Evolutionary conservation across 2,888 invertebrate species (phyloP), one percentile per base, ranked within the genome.

Genomic region (Drosophila paramelanica): DNA sequence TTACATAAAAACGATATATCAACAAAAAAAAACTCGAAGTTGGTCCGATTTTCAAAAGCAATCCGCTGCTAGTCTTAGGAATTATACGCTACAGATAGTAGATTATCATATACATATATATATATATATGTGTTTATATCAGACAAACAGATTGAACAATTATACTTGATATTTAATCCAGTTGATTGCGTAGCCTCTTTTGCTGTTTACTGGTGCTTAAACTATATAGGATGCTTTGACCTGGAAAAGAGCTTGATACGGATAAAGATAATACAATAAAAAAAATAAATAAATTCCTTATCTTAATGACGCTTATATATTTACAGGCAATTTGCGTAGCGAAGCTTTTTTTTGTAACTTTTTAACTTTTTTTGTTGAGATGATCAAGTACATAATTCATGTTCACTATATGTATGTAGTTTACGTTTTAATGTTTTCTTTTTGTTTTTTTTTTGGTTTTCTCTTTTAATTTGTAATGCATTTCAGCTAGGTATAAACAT

Each of bases 281-380:
- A 13, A 65, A 56, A 33, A 50, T 52, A 43, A 69, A 65, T 36
- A 70, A 66, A 46, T 50, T 45, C 8, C 41, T 69, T 59, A 65
- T 39, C 27, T 52, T 27, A 65, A 53, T 68, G 47, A 68, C 62
- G 73, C 78, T 82, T 76, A 66, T 78, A 71, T 86, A 83, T 83
- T 72, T 83, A 83, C 82, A 83, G 84, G 87, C 87, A 79, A 79
- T 81, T 86, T 79, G 84, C 83, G 74, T 86, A 83, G 82, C 83
- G 76, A 82, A 82, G 86, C 80, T 60, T 67, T 52, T 60, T 46
- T 36, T 20, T n/a, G 43, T 43, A 23, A 2, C 42, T 38, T 47
- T 51, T 67, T 58, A 20, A 11, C 45, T 51, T 41, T 14, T 27
- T 57, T 49, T 65, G 38, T 64, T 69, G 62, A 71, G 58, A 61